Percentiles rank a stretch among this genome's conserved stretches.
Conservation (phyloP, 2,113 vertebrate genomes). For the Lasiurus cinereus region DNA sequence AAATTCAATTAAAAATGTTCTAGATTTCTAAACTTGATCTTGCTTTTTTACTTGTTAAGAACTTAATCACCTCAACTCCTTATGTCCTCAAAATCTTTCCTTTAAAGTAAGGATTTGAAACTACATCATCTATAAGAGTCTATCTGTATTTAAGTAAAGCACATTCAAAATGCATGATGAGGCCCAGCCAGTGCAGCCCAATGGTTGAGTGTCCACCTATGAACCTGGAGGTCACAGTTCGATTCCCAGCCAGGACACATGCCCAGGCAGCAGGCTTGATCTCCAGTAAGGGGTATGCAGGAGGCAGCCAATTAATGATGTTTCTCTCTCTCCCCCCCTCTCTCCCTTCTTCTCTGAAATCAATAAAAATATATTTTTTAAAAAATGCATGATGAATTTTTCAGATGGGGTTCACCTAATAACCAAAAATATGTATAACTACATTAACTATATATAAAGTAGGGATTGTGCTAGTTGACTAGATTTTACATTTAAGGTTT, state of each 20-base stretch:
- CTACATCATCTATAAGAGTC: not conserved
- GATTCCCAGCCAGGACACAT: no score
- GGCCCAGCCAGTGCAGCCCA: no score
- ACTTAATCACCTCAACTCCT: not conserved
- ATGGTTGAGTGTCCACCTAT: not conserved
- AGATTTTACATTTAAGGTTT: constrained; percentile 23
- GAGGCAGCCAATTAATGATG: no score
- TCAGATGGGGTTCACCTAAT: not conserved
- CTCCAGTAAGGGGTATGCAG: no score
- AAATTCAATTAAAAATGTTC: not conserved
- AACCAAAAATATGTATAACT: not conserved
- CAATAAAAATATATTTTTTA: no score
- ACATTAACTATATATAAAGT: not conserved
- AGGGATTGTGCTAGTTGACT: not conserved
- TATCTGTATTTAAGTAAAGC: constrained; percentile 51
- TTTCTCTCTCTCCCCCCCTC: no score
- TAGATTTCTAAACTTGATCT: not conserved
- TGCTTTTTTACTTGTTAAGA: constrained; percentile 40
- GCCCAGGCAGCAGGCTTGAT: no score
- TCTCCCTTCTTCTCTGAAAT: no score
- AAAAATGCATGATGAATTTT: not conserved
- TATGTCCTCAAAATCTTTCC: not conserved
- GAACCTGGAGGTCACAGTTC: no score
- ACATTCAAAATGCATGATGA: not conserved
- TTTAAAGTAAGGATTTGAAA: constrained; percentile 31